Conservation (phyloP, 2,113 vertebrate species). For the Panurus biarmicus region DNA sequence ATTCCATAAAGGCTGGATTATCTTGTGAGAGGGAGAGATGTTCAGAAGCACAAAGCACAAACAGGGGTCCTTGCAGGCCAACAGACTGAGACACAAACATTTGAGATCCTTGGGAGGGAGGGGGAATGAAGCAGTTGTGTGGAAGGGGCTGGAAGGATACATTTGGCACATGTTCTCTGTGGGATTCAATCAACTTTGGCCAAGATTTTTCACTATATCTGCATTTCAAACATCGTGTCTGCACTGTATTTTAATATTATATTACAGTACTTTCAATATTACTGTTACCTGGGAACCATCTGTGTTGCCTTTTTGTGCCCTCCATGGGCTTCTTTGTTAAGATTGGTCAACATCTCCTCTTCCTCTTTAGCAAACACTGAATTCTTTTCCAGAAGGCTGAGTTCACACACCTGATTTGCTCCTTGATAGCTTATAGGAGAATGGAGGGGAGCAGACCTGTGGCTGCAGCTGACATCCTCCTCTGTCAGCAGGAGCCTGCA, state of each 20-base stretch:
- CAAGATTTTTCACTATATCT: background rate
- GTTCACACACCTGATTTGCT: background rate
- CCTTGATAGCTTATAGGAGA: background rate
- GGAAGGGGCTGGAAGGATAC: background rate
- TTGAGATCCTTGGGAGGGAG: background rate
- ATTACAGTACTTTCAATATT: background rate
- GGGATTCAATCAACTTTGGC: background rate
- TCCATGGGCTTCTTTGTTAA: background rate
- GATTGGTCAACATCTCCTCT: background rate
- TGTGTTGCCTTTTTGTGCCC: background rate
- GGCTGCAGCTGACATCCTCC: background rate
- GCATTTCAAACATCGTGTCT: background rate
- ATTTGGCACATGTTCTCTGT: background rate
- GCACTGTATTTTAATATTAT: background rate
- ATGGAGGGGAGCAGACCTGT: background rate
- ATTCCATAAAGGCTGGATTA: background rate
- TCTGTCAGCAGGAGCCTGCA: background rate
- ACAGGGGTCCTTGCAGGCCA: background rate
- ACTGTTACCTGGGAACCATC: background rate
- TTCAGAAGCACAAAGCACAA: background rate
- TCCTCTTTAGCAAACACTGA: background rate
- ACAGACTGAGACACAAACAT: background rate
- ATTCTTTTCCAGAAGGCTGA: background rate
- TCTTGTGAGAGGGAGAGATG: background rate
- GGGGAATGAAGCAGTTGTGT: background rate